A percentile compares a stretch with the other conserved stretches of the same genome.
phyloP scores from a whole-genome alignment of 2,113 vertebrate species.

The Microtus ochrogaster region DNA sequence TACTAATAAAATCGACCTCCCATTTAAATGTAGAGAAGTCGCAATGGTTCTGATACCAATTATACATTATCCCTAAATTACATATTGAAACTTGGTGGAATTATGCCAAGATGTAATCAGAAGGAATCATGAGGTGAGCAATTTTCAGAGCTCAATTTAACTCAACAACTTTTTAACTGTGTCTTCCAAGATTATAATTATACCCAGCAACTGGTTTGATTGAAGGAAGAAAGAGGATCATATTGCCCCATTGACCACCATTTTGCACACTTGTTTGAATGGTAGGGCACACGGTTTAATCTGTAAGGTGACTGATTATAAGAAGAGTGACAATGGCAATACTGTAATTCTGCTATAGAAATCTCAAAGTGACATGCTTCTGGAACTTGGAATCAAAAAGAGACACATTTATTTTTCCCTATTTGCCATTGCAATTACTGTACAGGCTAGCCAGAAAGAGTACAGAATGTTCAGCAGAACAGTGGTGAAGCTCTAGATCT shows the following conservation, averaged over 20 bases:
- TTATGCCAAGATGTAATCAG: slow-evolving; percentile 76
- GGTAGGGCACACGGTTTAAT: background rate
- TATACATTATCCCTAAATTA: slow-evolving; percentile 76
- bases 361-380: background rate
- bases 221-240: background rate
- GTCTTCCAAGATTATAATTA: slow-evolving; percentile 76
- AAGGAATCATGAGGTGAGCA: slow-evolving; percentile 77
- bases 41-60: slow-evolving; percentile 58
- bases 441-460: background rate
- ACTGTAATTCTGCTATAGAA: background rate
- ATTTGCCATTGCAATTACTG: background rate
- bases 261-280: background rate
- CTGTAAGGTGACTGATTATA: background rate
- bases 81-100: slow-evolving; percentile 72
- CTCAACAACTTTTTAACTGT: slow-evolving; percentile 73
- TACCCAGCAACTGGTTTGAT: slow-evolving; percentile 60
- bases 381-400: background rate
- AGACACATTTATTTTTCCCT: background rate
- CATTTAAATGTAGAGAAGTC: slow-evolving; percentile 57
- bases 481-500: background rate
- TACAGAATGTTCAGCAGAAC: background rate
- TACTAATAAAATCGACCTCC: slow-evolving; percentile 74
- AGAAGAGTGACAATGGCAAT: background rate
- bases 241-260: slow-evolving; percentile 26
- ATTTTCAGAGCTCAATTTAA: slow-evolving; percentile 78